Base-by-base conservation (phyloP, 2,888 invertebrate species). In the Chymomyza procnemis region DNA sequence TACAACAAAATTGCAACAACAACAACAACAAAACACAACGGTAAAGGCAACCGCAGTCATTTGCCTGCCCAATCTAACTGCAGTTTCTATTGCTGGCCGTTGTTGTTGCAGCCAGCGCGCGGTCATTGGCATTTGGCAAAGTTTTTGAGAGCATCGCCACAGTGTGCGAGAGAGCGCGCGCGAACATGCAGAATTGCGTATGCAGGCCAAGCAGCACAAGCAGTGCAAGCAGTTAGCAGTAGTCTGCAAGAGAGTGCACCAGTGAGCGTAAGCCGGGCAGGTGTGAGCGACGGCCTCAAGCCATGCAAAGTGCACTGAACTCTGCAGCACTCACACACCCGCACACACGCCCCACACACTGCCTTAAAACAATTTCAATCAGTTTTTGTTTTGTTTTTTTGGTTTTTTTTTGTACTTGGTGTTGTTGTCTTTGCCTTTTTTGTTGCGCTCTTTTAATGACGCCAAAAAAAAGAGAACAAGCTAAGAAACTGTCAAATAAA, bases 311-410 rank as follows among this genome's bases (percentile, higher is more conserved):
- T 75, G 76, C 76, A 75, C 50, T 75, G 75, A 75, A 75, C 75
- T 73, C 76, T 59, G 73, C 61, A 71, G 46, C 72, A 26, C 58
- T 22, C 26, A 50, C 60, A 26, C 58, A 41, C 19, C 14, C 41
- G 46, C 59, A 26, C 47, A 41, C 52, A 66, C 48, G 19, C 66
- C 34, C 34, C 2, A 6, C 5, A 4, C 30, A 2, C 34, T 5
- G 34, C 0, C 79, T 79, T 82, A 86, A 86, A 83, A 79, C 76
- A 80, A 80, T 80, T 80, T 78, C 79, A 85, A 85, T 78, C 76
- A 50, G 68, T 64, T 68, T n/a, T n/a, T n/a, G n/a, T n/a, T n/a
- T n/a, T n/a, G n/a, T n/a, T n/a, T n/a, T n/a, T n/a, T n/a, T n/a
- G n/a, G 63, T 58, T 22, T 67, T 57, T 30, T 64, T 54, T 61